Conservation (phyloP, 2,113 vertebrate species). For the Marmota flaviventris region DNA sequence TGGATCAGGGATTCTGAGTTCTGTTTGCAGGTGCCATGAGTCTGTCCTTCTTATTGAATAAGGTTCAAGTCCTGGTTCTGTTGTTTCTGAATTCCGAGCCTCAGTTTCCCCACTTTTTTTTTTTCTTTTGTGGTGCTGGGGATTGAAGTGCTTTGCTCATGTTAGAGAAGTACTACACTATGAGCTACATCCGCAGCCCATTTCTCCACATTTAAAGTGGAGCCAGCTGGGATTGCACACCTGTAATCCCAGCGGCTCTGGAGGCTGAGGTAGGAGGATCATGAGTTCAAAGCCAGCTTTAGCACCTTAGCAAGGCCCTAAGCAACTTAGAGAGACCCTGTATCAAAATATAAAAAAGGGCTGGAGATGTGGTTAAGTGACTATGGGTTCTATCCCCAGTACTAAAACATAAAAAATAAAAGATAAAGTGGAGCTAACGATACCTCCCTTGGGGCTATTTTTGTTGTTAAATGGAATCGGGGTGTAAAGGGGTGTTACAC, state of each 20-base stretch:
- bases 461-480: background rate
- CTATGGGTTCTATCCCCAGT: too few relatives aligned
- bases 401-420: too few relatives aligned
- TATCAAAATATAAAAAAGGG: too few relatives aligned
- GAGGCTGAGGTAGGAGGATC: too few relatives aligned
- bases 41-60: background rate
- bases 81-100: background rate
- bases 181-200: background rate
- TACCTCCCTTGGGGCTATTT: background rate
- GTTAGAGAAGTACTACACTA: background rate
- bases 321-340: too few relatives aligned
- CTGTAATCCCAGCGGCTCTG: too few relatives aligned
- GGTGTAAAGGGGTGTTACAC: rapidly evolving
- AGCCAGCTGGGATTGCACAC: background rate
- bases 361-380: too few relatives aligned
- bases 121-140: background rate
- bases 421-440: background rate
- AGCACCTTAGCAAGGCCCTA: too few relatives aligned
- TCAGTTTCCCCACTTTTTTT: background rate
- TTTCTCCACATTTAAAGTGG: background rate
- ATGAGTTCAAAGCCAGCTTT: too few relatives aligned
- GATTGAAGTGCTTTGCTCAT: too few relatives aligned
- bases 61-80: background rate
- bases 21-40: background rate
- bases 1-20: background rate